Evolutionary conservation across 2,113 vertebrate genomes (phyloP).

Genomic region (Oncorhynchus kisutch): DNA sequence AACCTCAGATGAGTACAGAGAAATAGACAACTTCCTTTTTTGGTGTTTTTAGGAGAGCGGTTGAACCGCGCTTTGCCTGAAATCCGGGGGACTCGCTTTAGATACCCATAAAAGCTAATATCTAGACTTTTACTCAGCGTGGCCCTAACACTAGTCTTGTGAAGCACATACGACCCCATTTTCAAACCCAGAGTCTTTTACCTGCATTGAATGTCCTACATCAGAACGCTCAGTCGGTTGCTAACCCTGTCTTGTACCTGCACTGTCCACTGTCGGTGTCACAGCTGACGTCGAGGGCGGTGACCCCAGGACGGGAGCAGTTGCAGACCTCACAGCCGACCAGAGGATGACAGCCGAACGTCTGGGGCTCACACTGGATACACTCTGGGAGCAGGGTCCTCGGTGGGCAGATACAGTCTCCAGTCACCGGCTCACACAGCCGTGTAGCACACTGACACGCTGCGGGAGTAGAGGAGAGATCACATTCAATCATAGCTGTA

Average conservation of each 20-base stretch:
- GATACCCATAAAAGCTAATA: too few species aligned
- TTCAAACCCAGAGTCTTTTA: too few species aligned
- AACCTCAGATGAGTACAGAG: neutral
- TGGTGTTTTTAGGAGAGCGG: neutral
- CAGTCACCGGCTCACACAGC: conserved; percentile 87
- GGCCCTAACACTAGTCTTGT: too few species aligned
- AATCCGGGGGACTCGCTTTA: too few species aligned
- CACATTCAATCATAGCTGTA: neutral
- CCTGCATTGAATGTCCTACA: too few species aligned
- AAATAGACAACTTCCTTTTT: neutral
- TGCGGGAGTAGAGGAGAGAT: conserved; percentile 47
- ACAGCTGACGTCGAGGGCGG: conserved; percentile 75
- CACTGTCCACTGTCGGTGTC: conserved; percentile 89
- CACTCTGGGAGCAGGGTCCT: conserved; percentile 87
- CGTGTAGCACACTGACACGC: conserved; percentile 88
- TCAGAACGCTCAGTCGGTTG: neutral
- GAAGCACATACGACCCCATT: too few species aligned
- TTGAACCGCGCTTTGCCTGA: too few species aligned
- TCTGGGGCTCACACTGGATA: conserved; percentile 83
- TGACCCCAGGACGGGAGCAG: conserved; percentile 82
- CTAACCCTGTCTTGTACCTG: conserved; percentile 71
- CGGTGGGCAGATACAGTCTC: conserved; percentile 90
- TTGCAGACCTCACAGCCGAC: conserved; percentile 93
- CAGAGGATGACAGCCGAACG: conserved; percentile 93
- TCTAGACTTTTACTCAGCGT: too few species aligned